Percentiles rank a stretch among this genome's conserved stretches.
phyloP scores from a whole-genome alignment of 2,113 vertebrate species.

The Pterocles burchelli region DNA sequence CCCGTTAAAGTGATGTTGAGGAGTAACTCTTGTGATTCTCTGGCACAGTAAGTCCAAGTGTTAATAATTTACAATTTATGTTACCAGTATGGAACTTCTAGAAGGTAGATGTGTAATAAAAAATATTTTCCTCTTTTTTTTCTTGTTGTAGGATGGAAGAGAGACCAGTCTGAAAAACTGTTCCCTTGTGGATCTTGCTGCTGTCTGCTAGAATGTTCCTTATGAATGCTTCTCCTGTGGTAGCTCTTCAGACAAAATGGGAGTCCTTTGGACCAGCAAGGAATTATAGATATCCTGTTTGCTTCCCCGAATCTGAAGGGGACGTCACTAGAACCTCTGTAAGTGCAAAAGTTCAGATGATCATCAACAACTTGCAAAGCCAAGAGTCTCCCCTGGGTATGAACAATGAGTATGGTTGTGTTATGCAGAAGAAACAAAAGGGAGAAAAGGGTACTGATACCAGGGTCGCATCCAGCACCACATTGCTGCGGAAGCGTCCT shows the following conservation, averaged over 20 bases:
- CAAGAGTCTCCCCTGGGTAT: constrained; percentile 84
- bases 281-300: constrained; percentile 84
- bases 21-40: neutral
- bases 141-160: constrained; percentile 73
- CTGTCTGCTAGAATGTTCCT: constrained; percentile 92
- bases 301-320: constrained; percentile 84
- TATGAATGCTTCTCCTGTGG: constrained; percentile 89
- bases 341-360: constrained; percentile 89
- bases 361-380: constrained; percentile 89
- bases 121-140: neutral
- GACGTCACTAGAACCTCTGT: constrained; percentile 77
- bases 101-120: neutral
- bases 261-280: constrained; percentile 82
- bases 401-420: constrained; percentile 79
- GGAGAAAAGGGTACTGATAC: constrained; percentile 13
- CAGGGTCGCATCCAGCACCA: neutral
- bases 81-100: neutral
- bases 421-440: constrained; percentile 68
- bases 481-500: constrained; percentile 1
- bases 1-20: neutral
- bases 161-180: constrained; percentile 18
- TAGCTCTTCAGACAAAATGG: constrained; percentile 90
- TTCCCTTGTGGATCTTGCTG: constrained; percentile 33
- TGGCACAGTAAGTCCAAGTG: neutral
- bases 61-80: neutral